phyloP scores from a whole-genome alignment of 2,797 vertebrate species.

The Monodelphis domestica region DNA sequence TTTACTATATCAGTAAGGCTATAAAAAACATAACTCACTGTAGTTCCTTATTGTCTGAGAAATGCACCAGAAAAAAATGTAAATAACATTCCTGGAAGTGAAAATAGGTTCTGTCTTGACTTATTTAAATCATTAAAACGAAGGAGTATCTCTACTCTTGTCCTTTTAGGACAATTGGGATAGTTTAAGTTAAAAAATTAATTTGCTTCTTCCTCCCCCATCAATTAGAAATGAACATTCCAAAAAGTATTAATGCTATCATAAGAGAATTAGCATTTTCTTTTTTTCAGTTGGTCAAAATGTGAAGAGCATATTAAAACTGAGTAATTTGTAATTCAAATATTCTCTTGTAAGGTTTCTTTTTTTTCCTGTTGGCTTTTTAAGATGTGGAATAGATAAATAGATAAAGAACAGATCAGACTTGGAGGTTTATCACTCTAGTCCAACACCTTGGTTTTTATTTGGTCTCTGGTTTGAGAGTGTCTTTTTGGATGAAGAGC shows the following conservation, averaged over 20 bases:
- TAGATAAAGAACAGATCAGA: slow-evolving; percentile 19
- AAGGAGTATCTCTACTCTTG: not conserved
- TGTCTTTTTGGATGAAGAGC: slow-evolving; percentile 51
- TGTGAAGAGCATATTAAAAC: slow-evolving; percentile 37
- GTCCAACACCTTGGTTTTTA: not conserved
- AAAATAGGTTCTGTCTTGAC: not conserved
- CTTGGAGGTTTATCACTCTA: not conserved
- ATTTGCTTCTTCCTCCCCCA: not conserved
- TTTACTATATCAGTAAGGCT: not conserved
- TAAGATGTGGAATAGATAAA: slow-evolving; percentile 2
- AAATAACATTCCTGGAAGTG: not conserved
- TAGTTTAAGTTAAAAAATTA: not conserved
- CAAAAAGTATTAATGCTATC: not conserved
- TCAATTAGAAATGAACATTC: not conserved
- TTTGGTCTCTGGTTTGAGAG: not conserved
- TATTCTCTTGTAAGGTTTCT: slow-evolving; percentile 12
- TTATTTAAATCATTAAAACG: slow-evolving; percentile 32
- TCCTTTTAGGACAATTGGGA: not conserved
- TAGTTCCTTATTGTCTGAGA: not conserved
- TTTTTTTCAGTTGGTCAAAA: slow-evolving; percentile 48
- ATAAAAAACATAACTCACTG: not conserved
- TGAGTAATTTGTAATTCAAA: slow-evolving; percentile 11
- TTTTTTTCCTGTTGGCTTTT: not conserved
- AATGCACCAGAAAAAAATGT: not conserved
- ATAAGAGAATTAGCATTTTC: not conserved